Evolutionary conservation across 1,140 invertebrate species (phyloP).

Genomic region (Aplysia californica): DNA sequence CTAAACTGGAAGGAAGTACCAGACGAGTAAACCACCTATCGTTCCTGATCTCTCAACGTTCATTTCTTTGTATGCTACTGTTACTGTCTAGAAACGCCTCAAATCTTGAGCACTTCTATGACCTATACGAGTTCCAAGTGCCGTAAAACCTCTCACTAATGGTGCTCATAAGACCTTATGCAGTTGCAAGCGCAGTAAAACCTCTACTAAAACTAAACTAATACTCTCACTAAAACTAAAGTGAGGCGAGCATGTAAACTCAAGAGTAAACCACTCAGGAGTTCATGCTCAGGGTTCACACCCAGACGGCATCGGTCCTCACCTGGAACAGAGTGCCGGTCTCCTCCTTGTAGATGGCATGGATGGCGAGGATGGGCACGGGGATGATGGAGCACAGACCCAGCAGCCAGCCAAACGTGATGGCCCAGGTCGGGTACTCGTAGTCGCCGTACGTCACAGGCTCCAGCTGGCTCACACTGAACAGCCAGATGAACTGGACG

Average conservation of each 20-base stretch:
- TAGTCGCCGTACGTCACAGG: constrained; percentile 60
- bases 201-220: background rate
- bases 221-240: background rate
- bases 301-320: background rate
- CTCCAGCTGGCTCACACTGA: background rate
- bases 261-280: background rate
- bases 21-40: too few relatives aligned
- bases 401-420: constrained; percentile 57
- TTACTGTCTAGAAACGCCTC: too few relatives aligned
- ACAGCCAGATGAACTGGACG: background rate
- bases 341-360: constrained; percentile 31
- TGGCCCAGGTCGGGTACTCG: constrained; percentile 63
- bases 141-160: background rate
- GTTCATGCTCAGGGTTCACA: too few relatives aligned
- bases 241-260: background rate
- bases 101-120: too few relatives aligned
- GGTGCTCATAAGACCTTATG: background rate
- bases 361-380: constrained; percentile 37
- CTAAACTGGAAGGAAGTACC: too few relatives aligned
- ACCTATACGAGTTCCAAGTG: too few relatives aligned
- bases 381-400: constrained; percentile 43
- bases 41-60: too few relatives aligned
- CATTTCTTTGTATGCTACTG: too few relatives aligned
- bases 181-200: too few relatives aligned
- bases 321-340: constrained; percentile 41